Conservation (phyloP, 2,888 invertebrate species). For the Chorisops tibialis region DNA sequence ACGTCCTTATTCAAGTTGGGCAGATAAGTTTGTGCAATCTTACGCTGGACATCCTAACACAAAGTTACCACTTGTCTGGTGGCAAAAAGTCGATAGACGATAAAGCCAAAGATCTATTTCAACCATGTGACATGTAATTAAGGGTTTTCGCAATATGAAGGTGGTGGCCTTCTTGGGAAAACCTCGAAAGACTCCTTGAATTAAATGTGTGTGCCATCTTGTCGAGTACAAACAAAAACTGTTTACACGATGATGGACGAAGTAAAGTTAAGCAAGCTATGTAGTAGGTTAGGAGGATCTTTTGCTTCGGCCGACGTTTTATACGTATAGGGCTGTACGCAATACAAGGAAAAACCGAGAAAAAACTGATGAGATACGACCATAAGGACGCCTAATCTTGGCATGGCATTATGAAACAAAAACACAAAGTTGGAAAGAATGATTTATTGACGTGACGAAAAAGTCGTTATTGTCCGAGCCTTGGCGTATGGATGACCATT, state of each 20-base stretch:
- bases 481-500: conserved; percentile 2
- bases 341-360: background rate
- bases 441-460: conserved; percentile 8
- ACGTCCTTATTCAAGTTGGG: no score
- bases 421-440: conserved; percentile 16
- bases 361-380: background rate
- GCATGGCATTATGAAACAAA: background rate
- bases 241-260: no score
- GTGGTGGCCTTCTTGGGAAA: no score
- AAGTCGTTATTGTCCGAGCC: conserved; percentile 1
- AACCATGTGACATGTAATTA: conserved; percentile 22
- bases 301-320: background rate
- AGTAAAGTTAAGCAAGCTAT: background rate
- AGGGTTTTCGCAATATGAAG: background rate
- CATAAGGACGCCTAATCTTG: conserved; percentile 13
- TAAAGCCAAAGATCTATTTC: conserved; percentile 4
- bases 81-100: background rate
- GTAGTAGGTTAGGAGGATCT: background rate
- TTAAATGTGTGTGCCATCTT: no score
- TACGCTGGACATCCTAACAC: no score
- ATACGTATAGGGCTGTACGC: background rate
- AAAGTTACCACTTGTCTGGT: no score
- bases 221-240: no score
- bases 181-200: no score
- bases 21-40: no score